Percentiles rank a stretch among this genome's conserved stretches.
These are phyloP conservation scores for Hanleya hanleyi DNA, from an alignment of 2,888 invertebrate genomes.

Conservation along the genomic window DNA sequence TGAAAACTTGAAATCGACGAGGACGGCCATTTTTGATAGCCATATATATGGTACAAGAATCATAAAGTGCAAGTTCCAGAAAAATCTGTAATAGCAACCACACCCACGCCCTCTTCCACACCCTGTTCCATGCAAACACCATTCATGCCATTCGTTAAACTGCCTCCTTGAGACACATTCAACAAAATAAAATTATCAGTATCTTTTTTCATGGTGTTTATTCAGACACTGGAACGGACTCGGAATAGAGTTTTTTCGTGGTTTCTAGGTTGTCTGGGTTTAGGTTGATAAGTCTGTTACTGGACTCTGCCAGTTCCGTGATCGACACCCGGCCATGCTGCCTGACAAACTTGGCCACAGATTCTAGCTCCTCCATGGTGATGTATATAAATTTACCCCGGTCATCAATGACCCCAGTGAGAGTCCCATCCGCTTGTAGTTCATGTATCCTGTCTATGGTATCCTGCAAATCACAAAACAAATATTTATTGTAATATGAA, in stretches of 20 bases:
- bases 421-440: conserved; percentile 84
- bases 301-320: conserved; percentile 93
- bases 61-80: too few species aligned
- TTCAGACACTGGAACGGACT: not conserved
- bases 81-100: too few species aligned
- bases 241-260: conserved; percentile 37
- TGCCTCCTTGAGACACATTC: too few species aligned
- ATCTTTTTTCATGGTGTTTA: too few species aligned
- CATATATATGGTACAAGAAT: too few species aligned
- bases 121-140: too few species aligned
- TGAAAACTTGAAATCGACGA: too few species aligned
- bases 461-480: conserved; percentile 61
- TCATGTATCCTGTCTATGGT: conserved; percentile 83
- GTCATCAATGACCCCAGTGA: conserved; percentile 98
- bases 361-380: conserved; percentile 89
- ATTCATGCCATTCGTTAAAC: too few species aligned
- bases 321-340: conserved; percentile 97
- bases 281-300: conserved; percentile 92
- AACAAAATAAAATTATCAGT: too few species aligned
- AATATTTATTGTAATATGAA: too few species aligned
- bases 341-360: conserved; percentile 94
- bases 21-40: too few species aligned
- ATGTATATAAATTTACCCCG: conserved; percentile 99
- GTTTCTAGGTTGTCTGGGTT: conserved; percentile 71
- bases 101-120: too few species aligned